Percentiles rank a stretch among this genome's conserved stretches.
These are phyloP conservation scores for Clunio marinus DNA, from an alignment of 2,888 invertebrate species.

Conservation along the genomic window DNA sequence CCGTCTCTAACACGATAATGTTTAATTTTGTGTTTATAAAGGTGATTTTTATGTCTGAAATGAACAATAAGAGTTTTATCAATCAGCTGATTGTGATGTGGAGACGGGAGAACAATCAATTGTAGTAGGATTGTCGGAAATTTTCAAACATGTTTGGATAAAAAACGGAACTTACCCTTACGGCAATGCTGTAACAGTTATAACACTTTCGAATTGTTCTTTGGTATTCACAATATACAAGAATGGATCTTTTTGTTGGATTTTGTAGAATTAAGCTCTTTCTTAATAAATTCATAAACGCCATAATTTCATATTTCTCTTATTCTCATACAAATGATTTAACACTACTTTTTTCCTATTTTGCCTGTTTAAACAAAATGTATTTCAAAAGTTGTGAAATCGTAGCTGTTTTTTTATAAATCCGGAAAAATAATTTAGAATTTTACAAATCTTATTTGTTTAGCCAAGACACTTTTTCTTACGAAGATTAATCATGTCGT, in stretches of 20 bases:
- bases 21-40: neutral
- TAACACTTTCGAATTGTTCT: neutral
- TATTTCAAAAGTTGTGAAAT: no score
- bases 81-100: neutral
- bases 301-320: constrained; percentile 15
- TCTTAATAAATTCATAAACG: neutral
- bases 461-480: no score
- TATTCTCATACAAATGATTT: no score
- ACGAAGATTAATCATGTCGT: no score
- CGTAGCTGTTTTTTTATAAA: no score
- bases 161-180: neutral
- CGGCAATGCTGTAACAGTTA: neutral
- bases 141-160: no score
- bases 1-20: no score
- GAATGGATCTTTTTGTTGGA: neutral
- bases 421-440: no score
- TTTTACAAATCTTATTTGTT: no score
- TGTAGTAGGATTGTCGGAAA: no score
- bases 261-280: neutral
- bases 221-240: neutral
- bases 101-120: constrained; percentile 3
- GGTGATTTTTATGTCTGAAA: constrained; percentile 10
- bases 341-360: no score
- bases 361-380: no score
- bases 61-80: constrained; percentile 5